Conservation (phyloP, 2,797 vertebrate species). For the Coilia nasus region DNA sequence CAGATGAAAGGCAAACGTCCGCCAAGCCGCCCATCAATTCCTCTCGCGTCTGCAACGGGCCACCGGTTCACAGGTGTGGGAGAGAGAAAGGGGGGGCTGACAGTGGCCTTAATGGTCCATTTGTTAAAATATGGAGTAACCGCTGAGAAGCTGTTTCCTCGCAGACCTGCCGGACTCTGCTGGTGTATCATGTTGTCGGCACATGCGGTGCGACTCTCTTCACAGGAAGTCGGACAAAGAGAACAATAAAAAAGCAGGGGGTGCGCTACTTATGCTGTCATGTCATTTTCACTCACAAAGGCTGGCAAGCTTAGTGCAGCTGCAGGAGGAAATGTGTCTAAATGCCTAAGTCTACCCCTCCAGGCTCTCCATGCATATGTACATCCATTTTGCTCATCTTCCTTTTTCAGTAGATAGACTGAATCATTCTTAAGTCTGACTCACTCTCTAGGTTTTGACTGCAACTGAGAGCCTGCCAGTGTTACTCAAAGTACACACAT, state of each 20-base stretch:
- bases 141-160: slow-evolving; percentile 25
- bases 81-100: slow-evolving; percentile 18
- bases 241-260: not conserved
- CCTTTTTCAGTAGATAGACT: not conserved
- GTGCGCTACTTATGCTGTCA: not conserved
- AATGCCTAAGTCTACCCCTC: not conserved
- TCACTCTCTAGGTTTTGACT: not conserved
- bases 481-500: not conserved
- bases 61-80: slow-evolving; percentile 45
- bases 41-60: slow-evolving; percentile 24
- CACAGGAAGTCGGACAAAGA: not conserved
- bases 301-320: not conserved
- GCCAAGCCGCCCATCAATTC: slow-evolving; percentile 17
- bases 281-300: not conserved
- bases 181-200: slow-evolving; percentile 30
- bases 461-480: not conserved
- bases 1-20: slow-evolving; percentile 41
- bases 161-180: not conserved
- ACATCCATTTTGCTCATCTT: not conserved
- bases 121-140: slow-evolving; percentile 42
- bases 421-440: not conserved
- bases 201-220: not conserved
- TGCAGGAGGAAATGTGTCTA: not conserved
- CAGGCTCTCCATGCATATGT: not conserved
- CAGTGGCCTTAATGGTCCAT: slow-evolving; percentile 42